Evolutionary conservation across 1,140 invertebrate genomes (phyloP).

Genomic region (Sitobion miscanthi): DNA sequence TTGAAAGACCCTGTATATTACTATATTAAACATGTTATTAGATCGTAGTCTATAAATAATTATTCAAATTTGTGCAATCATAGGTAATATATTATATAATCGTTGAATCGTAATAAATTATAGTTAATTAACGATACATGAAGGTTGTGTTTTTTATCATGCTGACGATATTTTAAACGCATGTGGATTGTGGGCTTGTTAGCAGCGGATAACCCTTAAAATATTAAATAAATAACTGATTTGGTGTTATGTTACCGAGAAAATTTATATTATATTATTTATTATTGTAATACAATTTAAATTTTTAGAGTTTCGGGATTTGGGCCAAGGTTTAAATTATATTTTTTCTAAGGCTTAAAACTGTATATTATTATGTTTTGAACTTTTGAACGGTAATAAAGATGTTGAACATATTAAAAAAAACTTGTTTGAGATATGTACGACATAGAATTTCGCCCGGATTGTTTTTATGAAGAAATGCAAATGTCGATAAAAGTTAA

Average conservation of each 20-base stretch:
- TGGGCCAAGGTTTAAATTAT: slow-evolving; percentile 3
- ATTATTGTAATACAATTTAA: not conserved
- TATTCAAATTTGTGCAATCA: not conserved
- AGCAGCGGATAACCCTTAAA: not conserved
- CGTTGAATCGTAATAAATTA: not conserved
- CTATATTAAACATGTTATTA: not conserved
- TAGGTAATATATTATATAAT: not conserved
- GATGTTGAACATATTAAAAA: not conserved
- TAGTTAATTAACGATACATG: not conserved
- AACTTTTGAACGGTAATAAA: slow-evolving; percentile 20
- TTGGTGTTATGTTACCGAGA: not conserved
- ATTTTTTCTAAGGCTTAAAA: not conserved
- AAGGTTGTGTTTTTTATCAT: not conserved
- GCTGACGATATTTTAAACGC: not conserved
- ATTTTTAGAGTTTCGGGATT: not conserved
- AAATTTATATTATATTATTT: slow-evolving; percentile 14
- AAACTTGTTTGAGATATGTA: slow-evolving; percentile 10
- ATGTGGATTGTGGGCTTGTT: not conserved
- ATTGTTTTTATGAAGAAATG: not conserved
- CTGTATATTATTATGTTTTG: not conserved
- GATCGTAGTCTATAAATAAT: not conserved
- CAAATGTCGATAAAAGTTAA: not conserved
- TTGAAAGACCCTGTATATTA: not conserved
- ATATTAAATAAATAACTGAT: not conserved
- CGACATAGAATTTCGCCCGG: not conserved